Conservation (phyloP, 2,113 vertebrate species). For the Mesembrinibis cayennensis region DNA sequence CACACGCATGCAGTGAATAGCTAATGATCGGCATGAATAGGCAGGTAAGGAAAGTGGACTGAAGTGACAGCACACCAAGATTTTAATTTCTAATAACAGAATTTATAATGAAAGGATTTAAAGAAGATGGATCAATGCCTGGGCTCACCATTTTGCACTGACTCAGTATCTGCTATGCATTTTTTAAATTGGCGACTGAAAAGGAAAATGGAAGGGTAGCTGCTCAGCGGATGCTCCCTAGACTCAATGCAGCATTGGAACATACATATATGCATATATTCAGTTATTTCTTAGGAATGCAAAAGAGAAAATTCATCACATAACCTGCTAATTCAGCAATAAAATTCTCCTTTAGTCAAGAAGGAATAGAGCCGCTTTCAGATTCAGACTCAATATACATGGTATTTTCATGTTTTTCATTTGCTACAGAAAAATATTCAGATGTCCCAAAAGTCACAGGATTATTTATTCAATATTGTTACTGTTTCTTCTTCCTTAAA, state of each 20-base stretch:
- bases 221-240: neutral
- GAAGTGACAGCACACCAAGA: neutral
- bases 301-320: neutral
- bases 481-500: neutral
- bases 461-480: neutral
- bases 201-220: neutral
- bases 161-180: neutral
- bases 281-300: neutral
- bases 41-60: neutral
- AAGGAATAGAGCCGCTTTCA: neutral
- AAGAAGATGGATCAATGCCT: neutral
- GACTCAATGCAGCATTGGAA: neutral
- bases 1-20: neutral
- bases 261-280: neutral
- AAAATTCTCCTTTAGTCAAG: neutral
- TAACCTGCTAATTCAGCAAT: neutral
- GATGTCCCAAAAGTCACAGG: neutral
- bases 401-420: neutral
- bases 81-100: neutral
- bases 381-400: neutral
- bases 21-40: neutral
- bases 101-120: neutral
- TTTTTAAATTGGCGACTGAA: neutral
- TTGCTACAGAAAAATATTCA: neutral
- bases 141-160: neutral